Conservation (phyloP, 2,113 vertebrate genomes). For the Colossoma macropomum region DNA sequence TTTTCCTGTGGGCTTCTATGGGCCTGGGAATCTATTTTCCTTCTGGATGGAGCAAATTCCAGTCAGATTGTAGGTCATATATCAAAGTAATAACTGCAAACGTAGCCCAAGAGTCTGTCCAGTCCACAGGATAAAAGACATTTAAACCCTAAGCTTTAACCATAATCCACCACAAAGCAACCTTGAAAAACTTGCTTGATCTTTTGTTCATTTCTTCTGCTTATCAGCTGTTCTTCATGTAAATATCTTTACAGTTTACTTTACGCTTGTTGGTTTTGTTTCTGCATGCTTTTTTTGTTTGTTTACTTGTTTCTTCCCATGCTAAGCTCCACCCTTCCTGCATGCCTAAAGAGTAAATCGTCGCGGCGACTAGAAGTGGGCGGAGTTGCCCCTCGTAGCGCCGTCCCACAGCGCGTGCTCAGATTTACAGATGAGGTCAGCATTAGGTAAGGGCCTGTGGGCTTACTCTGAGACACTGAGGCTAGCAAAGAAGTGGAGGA, state of each 20-base stretch:
- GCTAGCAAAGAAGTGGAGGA: not conserved
- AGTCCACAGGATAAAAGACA: not conserved
- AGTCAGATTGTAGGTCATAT: not conserved
- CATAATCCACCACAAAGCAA: not conserved
- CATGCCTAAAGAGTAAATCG: conserved; percentile 85
- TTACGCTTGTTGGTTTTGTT: conserved; percentile 1
- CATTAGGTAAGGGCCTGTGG: conserved; percentile 81
- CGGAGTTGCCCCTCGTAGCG: conserved; percentile 77
- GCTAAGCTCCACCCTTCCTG: conserved; percentile 86
- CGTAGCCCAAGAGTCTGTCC: not conserved
- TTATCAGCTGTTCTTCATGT: conserved; percentile 41
- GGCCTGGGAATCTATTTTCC: not conserved
- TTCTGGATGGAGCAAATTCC: not conserved
- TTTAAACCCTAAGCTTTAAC: not conserved
- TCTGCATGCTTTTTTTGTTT: conserved; percentile 55
- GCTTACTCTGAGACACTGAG: not conserved
- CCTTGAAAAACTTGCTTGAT: not conserved
- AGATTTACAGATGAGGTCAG: conserved; percentile 84
- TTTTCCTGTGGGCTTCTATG: not conserved
- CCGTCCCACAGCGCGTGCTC: conserved; percentile 79
- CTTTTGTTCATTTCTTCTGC: not conserved
- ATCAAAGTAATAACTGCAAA: not conserved
- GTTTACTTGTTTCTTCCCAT: conserved; percentile 38
- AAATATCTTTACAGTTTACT: not conserved
- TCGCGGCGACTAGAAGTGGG: conserved; percentile 80